These are phyloP conservation scores for Heliocidaris tuberculata DNA, from an alignment of 35 echinoderm and acorn worm species.

Conservation along the genomic window DNA sequence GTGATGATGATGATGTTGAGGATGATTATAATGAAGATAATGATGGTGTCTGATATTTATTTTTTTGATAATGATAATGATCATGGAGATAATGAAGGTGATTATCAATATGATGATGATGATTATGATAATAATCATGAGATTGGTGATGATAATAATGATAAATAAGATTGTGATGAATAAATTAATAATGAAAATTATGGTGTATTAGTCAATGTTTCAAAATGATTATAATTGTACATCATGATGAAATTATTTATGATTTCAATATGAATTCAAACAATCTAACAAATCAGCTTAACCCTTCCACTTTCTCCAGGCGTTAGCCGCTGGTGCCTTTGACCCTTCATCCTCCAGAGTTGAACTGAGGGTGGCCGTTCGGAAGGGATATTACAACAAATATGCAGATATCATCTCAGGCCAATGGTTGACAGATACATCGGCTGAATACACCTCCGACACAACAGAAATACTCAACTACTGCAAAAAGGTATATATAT, in stretches of 20 bases:
- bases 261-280: background rate
- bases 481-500: background rate
- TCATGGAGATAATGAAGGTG: background rate
- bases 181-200: too few species aligned
- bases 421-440: constrained; percentile 23
- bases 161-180: background rate
- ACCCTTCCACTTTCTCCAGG: background rate
- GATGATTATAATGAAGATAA: background rate
- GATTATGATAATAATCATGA: background rate
- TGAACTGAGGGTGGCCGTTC: constrained; percentile 31
- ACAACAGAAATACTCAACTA: constrained; percentile 14
- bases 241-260: background rate
- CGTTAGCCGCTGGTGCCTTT: constrained; percentile 27
- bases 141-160: background rate
- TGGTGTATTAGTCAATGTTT: too few species aligned
- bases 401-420: constrained; percentile 30
- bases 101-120: background rate
- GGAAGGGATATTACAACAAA: constrained; percentile 23
- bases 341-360: background rate
- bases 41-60: too few species aligned
- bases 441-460: constrained; percentile 11
- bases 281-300: background rate
- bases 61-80: too few species aligned
- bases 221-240: too few species aligned
- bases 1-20: too few species aligned